Conservation (phyloP, 2,888 invertebrate species). For the Leptarthrus brevirostris region DNA sequence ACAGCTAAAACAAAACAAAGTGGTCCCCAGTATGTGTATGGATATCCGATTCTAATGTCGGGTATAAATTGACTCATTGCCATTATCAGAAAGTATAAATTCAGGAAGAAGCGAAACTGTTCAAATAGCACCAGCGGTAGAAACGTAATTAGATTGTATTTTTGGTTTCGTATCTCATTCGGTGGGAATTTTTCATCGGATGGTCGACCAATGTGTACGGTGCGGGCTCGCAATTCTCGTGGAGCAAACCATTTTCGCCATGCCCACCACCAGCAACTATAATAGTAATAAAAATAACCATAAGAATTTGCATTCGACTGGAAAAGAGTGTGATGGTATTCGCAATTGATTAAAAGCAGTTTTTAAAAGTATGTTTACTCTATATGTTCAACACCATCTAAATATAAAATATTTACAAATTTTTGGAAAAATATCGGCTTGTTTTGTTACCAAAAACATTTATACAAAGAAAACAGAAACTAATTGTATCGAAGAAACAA, state of each 20-base stretch:
- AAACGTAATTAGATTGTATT: constrained; percentile 94
- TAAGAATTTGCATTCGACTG: neutral
- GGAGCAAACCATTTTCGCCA: constrained; percentile 80
- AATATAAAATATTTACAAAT: no score
- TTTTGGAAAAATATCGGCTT: no score
- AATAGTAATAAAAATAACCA: constrained; percentile 57
- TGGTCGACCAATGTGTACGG: constrained; percentile 80
- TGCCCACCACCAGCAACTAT: constrained; percentile 81
- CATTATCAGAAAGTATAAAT: constrained; percentile 98
- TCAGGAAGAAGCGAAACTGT: constrained; percentile 99
- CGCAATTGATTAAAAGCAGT: no score
- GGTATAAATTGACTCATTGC: constrained; percentile 98
- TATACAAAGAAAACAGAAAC: no score
- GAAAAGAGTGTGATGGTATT: no score
- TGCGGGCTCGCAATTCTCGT: constrained; percentile 80
- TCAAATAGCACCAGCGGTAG: constrained; percentile 93
- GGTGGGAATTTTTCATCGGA: constrained; percentile 88
- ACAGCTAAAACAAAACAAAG: constrained; percentile 95
- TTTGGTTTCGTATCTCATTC: constrained; percentile 97
- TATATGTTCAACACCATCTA: no score
- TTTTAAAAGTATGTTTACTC: no score
- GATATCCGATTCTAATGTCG: constrained; percentile 93
- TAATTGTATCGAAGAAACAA: constrained; percentile 45
- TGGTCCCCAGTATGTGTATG: constrained; percentile 99
- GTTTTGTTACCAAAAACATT: no score